These are phyloP conservation scores for Drosophila eugracilis DNA, from an alignment of 1,140 invertebrate genomes.

Conservation along the genomic window DNA sequence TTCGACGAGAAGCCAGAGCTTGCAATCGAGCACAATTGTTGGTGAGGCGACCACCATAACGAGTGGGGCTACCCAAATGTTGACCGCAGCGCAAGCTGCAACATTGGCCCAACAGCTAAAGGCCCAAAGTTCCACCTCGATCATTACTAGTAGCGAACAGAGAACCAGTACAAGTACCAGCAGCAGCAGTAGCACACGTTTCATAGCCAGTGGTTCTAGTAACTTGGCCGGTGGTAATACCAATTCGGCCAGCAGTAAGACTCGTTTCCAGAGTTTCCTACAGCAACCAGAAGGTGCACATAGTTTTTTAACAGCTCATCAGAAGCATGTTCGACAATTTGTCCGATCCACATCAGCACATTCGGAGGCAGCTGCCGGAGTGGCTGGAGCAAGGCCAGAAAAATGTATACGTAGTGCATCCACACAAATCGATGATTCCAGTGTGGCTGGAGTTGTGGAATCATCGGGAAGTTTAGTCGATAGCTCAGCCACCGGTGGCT, in stretches of 20 bases:
- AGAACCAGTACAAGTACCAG: conserved; percentile 59
- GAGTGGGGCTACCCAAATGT: conserved; percentile 26
- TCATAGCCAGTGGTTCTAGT: conserved; percentile 40
- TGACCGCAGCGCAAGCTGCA: conserved; percentile 25
- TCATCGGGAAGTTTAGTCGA: conserved; percentile 8
- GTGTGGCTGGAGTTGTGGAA: not conserved
- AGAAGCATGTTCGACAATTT: conserved; percentile 84
- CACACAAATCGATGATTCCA: conserved; percentile 80
- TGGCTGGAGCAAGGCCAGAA: conserved; percentile 56
- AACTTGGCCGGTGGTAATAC: conserved; percentile 15
- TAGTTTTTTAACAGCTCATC: conserved; percentile 79
- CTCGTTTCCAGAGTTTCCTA: conserved; percentile 82
- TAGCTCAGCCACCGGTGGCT: conserved; percentile 30
- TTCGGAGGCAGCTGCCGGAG: conserved; percentile 75
- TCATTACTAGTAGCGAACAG: conserved; percentile 77
- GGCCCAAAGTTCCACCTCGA: conserved; percentile 81
- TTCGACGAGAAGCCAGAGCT: conserved; percentile 76
- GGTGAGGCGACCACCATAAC: conserved; percentile 43
- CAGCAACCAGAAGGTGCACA: conserved; percentile 75
- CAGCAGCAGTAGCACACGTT: conserved; percentile 58
- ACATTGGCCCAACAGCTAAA: conserved; percentile 74
- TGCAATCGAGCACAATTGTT: conserved; percentile 77
- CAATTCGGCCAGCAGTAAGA: conserved; percentile 35
- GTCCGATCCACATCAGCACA: conserved; percentile 84
- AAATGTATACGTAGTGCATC: conserved; percentile 84